A percentile compares a stretch with the other conserved stretches of the same genome.
These are phyloP conservation scores for Chromobotia macracanthus DNA, from an alignment of 2,797 vertebrate genomes.

Conservation along the genomic window DNA sequence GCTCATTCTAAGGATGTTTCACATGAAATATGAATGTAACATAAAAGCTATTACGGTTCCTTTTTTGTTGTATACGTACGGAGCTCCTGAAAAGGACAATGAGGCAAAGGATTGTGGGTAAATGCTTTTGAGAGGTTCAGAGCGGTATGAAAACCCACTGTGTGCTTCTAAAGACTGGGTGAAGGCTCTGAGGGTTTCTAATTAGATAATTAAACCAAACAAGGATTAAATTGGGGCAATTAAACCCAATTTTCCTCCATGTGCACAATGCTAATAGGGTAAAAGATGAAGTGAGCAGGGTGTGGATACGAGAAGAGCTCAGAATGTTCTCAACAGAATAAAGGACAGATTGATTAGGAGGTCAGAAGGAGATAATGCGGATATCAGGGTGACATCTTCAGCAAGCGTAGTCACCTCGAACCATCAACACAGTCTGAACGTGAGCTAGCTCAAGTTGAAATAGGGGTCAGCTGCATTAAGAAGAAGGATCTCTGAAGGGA, in stretches of 20 bases:
- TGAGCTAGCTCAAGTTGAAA: background rate
- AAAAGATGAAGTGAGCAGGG: constrained; percentile 24
- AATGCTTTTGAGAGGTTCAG: constrained; percentile 6
- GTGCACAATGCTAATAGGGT: constrained; percentile 48
- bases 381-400: constrained; percentile 14
- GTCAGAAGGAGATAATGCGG: background rate
- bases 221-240: constrained; percentile 53
- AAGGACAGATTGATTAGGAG: background rate
- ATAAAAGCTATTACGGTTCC: background rate
- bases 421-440: background rate
- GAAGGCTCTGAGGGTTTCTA: constrained; percentile 40
- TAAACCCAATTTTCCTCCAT: constrained; percentile 55
- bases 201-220: constrained; percentile 56
- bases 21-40: constrained; percentile 26
- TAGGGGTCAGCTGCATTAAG: background rate
- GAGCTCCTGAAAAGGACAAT: background rate
- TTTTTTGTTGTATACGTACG: background rate
- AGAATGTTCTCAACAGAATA: background rate
- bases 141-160: background rate
- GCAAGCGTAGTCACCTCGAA: background rate
- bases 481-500: background rate
- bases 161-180: constrained; percentile 1
- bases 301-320: background rate
- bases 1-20: constrained; percentile 1
- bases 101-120: constrained; percentile 1